Evolutionary conservation across 1,140 invertebrate genomes (phyloP).

Genomic region (Conus betulinus): DNA sequence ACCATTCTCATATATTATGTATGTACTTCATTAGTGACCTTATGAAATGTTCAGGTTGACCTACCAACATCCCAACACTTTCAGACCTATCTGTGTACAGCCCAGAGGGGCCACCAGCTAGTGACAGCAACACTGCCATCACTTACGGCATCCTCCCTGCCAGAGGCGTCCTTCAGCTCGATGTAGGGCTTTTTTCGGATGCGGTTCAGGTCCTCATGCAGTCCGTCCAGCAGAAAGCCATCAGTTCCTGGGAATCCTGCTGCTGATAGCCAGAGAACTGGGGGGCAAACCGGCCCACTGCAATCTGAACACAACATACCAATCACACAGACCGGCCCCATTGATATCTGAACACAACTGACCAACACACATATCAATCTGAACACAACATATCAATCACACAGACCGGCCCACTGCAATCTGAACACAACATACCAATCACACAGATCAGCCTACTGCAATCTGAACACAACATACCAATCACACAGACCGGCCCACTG

Average conservation of each 20-base stretch:
- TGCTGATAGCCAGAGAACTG: slow-evolving; percentile 81
- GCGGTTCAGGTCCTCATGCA: slow-evolving; percentile 83
- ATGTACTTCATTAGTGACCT: too few species aligned
- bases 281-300: slow-evolving; percentile 80
- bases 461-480: too few species aligned
- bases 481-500: slow-evolving; percentile 78
- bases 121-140: background rate
- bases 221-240: slow-evolving; percentile 82
- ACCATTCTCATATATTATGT: too few species aligned
- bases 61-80: too few species aligned
- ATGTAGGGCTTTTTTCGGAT: slow-evolving; percentile 82
- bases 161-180: slow-evolving; percentile 79
- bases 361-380: too few species aligned
- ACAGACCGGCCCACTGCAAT: slow-evolving; percentile 79
- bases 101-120: too few species aligned
- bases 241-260: slow-evolving; percentile 81
- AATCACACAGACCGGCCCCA: too few species aligned
- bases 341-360: too few species aligned
- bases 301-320: slow-evolving; percentile 70
- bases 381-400: too few species aligned
- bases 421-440: slow-evolving; percentile 63
- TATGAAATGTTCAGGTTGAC: too few species aligned
- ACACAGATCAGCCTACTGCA: too few species aligned
- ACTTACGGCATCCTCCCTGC: slow-evolving; percentile 77
- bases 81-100: too few species aligned